phyloP scores from a whole-genome alignment of 2,797 vertebrate genomes.

The Poliocrania exsul region DNA sequence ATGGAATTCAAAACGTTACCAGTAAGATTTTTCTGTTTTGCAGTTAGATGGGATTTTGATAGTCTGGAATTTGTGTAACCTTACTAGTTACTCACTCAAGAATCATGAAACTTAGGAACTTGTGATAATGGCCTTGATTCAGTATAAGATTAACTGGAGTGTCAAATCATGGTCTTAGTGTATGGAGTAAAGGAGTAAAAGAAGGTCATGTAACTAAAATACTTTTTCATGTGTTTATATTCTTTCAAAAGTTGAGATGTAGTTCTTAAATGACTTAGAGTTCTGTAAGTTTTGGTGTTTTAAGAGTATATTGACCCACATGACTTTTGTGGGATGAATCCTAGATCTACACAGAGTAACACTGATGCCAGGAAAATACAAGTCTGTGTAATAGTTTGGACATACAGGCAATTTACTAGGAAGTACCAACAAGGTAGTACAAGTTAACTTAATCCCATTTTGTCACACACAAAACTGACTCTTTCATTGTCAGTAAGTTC shows the following conservation, averaged over 20 bases:
- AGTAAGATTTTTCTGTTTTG: background rate
- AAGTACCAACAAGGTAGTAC: background rate
- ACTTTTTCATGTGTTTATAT: background rate
- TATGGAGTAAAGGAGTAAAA: background rate
- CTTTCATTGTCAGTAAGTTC: background rate
- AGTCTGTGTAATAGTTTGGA: background rate
- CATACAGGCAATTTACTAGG: background rate
- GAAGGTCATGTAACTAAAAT: background rate
- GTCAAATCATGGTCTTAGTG: background rate
- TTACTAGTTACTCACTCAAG: background rate
- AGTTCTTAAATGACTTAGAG: background rate
- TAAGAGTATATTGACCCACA: background rate
- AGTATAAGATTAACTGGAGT: background rate
- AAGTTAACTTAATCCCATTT: background rate
- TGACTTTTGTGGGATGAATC: background rate
- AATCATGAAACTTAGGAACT: background rate
- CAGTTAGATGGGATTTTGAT: background rate
- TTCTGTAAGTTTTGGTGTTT: background rate
- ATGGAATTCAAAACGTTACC: background rate
- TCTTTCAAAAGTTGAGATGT: background rate
- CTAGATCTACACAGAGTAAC: background rate
- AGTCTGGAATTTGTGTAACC: background rate
- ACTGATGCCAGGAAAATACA: background rate
- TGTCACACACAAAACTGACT: background rate
- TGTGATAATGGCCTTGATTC: background rate